Evolutionary conservation across 2,797 vertebrate species (phyloP).

Genomic region (Cyclura pinguis): DNA sequence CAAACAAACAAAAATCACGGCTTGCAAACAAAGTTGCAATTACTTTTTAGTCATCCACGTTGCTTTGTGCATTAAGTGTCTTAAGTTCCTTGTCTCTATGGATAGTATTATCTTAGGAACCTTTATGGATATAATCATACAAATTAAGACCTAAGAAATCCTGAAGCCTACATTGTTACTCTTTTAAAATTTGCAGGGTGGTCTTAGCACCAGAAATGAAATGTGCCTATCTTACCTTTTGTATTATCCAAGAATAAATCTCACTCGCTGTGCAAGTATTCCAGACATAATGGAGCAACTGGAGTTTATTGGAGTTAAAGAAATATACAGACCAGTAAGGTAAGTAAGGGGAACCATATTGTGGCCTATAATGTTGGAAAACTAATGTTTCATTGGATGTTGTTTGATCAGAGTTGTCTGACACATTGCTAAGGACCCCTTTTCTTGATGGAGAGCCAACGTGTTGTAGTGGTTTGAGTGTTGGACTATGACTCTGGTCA

Average conservation of each 20-base stretch:
- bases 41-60: background rate
- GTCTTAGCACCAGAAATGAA: conserved; percentile 88
- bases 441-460: background rate
- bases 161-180: conserved; percentile 44
- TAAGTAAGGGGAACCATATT: conserved; percentile 70
- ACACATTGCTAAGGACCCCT: background rate
- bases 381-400: background rate
- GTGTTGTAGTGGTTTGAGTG: no score
- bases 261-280: conserved; percentile 88
- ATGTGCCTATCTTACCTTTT: conserved; percentile 91
- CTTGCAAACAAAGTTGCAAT: background rate
- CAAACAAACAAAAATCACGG: background rate
- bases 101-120: background rate
- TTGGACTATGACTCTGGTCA: no score
- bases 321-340: conserved; percentile 87
- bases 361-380: background rate
- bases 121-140: background rate
- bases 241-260: conserved; percentile 89
- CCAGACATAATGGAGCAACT: conserved; percentile 89
- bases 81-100: background rate
- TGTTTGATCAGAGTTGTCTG: background rate
- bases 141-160: conserved; percentile 14
- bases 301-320: conserved; percentile 89
- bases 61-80: background rate
- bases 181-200: conserved; percentile 81